Evolutionary conservation across 2,113 vertebrate species (phyloP).

Genomic region (Willisornis vidua): DNA sequence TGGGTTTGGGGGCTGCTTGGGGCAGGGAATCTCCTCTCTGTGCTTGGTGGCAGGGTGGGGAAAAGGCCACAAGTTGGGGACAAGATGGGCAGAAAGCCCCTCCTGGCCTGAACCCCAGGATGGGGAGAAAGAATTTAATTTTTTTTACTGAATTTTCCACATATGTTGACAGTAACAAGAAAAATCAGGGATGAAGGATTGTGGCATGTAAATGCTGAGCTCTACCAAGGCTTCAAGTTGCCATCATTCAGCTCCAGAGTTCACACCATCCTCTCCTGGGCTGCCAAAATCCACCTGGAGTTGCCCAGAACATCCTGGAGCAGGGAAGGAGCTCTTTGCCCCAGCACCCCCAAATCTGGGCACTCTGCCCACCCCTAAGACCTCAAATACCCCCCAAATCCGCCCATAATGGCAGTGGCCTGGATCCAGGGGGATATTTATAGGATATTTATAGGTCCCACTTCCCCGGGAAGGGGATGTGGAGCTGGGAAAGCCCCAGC

Average conservation of each 20-base stretch:
- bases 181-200: not conserved
- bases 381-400: not conserved
- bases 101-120: fast-evolving
- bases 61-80: not conserved
- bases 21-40: not conserved
- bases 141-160: not conserved
- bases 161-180: not conserved
- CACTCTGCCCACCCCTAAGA: not conserved
- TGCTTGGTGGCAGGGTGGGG: no score
- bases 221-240: not conserved
- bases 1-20: fast-evolving
- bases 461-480: conserved; percentile 66
- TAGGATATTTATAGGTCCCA: conserved; percentile 60
- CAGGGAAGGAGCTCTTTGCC: not conserved
- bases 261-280: not conserved
- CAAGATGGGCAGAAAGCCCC: not conserved
- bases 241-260: not conserved
- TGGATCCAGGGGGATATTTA: not conserved
- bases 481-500: conserved; percentile 59
- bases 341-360: not conserved
- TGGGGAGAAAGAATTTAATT: fast-evolving
- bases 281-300: not conserved
- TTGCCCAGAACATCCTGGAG: not conserved
- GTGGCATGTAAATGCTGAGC: not conserved
- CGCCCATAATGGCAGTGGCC: not conserved